Evolutionary conservation across 2,888 invertebrate genomes (phyloP), one percentile per base, ranked within the genome.

Genomic region (Eupeodes latifasciatus): DNA sequence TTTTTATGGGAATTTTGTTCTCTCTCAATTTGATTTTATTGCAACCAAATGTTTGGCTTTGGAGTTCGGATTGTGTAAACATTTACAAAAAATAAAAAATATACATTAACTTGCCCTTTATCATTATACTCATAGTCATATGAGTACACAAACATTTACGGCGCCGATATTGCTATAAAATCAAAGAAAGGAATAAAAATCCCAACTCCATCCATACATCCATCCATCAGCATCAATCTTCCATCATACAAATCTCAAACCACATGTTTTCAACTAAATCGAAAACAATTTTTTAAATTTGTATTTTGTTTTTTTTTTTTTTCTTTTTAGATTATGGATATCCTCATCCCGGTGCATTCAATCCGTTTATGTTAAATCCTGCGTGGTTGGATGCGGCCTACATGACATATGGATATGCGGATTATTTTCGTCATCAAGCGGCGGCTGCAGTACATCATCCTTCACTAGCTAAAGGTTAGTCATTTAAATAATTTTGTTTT

Each of bases 351-450:
- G 96, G 96, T 57, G 95, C 95, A 34, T 96, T 97, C 92, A 96
- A 96, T 91, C 97, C 96, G 3, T 96, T 97, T 93, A 94, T 98
- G 88, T 94, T 98, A 81, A 97, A 97, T 91, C 96, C 97, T 0
- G 96, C 96, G 51, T 97, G 98, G 97, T 94, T 98, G 90, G 98
- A 98, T 92, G 96, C 97, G 2, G 96, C 97, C 6, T 97, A 97
- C 93, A 95, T 97, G 94, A 96, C 96, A 91, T 97, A 97, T 92
- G 96, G 96, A 64, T 94, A 95, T 93, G 95, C 95, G 7, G 97
- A 97, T 92, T 97, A 96, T 92, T 96, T 97, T 93, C 94, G 95
- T 62, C 93, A 94, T 83, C 94, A 94, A 90, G 95, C 95, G 5
- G 94, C 94, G 72, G 93, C 92, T 69, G 92, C 93, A 44, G 93